phyloP scores from a whole-genome alignment of 2,888 invertebrate species.

The Agrotis clavis region DNA sequence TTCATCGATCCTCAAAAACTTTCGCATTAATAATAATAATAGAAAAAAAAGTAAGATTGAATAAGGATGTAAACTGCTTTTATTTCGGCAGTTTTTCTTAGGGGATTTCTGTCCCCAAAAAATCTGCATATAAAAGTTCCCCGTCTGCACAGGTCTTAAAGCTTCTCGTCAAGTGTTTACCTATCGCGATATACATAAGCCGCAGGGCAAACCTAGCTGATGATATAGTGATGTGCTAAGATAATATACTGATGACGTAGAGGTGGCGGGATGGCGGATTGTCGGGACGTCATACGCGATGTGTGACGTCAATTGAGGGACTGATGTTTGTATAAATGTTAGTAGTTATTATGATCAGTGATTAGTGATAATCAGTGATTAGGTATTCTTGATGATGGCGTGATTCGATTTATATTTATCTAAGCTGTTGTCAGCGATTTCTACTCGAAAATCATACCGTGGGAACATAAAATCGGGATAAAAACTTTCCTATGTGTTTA shows the following conservation, averaged over 20 bases:
- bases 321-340: conserved; percentile 9
- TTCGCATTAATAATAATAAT: too few relatives aligned
- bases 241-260: conserved; percentile 51
- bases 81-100: background rate
- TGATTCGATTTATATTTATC: too few relatives aligned
- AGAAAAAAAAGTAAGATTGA: too few relatives aligned
- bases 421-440: too few relatives aligned
- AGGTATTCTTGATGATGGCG: background rate
- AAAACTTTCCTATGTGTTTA: too few relatives aligned
- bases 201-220: conserved; percentile 33
- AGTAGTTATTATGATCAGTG: background rate
- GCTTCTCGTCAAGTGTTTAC: conserved; percentile 52
- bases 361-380: background rate
- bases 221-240: conserved; percentile 17
- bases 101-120: too few relatives aligned
- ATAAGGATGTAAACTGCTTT: too few relatives aligned
- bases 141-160: conserved; percentile 1
- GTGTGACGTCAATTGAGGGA: conserved; percentile 19
- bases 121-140: too few relatives aligned
- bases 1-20: too few relatives aligned
- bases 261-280: conserved; percentile 4
- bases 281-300: background rate
- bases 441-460: too few relatives aligned
- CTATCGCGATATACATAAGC: conserved; percentile 52
- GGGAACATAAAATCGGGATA: too few relatives aligned